Evolutionary conservation across 2,888 invertebrate species (phyloP).

Genomic region (Pyrrhosoma nymphula): DNA sequence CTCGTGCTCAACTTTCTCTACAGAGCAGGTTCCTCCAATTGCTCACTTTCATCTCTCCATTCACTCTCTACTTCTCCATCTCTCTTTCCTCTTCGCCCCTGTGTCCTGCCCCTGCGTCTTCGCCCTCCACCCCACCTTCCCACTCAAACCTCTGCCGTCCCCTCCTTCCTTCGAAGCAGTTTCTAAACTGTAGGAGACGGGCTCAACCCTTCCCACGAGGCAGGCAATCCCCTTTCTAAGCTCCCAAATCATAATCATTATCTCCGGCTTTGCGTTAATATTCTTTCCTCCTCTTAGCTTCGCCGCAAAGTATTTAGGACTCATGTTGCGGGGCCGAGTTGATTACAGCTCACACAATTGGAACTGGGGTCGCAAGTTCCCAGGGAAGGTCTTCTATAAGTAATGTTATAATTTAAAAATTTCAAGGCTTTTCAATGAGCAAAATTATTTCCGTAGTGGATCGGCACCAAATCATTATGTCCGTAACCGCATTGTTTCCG

Average conservation of each 20-base stretch:
- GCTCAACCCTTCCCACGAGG: neutral
- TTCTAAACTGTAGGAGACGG: neutral
- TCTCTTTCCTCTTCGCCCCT: neutral
- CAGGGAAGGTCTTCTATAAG: too few relatives aligned
- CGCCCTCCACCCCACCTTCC: neutral
- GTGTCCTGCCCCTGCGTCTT: neutral
- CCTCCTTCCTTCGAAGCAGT: neutral
- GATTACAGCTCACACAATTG: neutral
- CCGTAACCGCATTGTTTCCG: too few relatives aligned
- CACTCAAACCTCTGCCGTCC: too few relatives aligned
- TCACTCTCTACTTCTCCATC: neutral
- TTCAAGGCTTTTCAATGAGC: too few relatives aligned
- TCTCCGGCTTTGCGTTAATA: neutral
- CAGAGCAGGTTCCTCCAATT: slow-evolving; percentile 4
- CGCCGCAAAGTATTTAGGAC: neutral
- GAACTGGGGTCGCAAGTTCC: too few relatives aligned
- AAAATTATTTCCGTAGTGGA: too few relatives aligned
- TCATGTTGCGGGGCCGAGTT: neutral
- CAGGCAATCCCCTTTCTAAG: neutral
- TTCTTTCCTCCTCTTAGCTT: neutral
- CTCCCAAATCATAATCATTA: neutral
- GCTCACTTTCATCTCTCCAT: neutral
- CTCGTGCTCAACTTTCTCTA: slow-evolving; percentile 4
- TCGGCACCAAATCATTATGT: too few relatives aligned
- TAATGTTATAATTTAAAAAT: too few relatives aligned